Percentiles rank a stretch among this genome's conserved stretches.
phyloP scores from a whole-genome alignment of 2,113 vertebrate species.

The Gambusia holbrooki region DNA sequence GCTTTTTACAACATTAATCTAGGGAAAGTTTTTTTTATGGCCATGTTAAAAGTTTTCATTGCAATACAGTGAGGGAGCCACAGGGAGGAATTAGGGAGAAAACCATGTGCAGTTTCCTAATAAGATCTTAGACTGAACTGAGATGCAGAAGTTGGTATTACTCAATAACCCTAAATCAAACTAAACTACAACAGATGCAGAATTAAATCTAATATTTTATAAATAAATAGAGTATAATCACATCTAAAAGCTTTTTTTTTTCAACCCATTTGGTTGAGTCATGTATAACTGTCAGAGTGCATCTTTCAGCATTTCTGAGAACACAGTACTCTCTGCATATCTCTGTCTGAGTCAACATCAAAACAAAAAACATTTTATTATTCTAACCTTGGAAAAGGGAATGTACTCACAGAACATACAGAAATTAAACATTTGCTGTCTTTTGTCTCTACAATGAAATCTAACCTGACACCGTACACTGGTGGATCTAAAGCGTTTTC shows the following conservation, averaged over 20 bases:
- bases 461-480: background rate
- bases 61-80: background rate
- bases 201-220: background rate
- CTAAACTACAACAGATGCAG: too few relatives aligned
- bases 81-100: background rate
- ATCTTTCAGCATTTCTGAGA: background rate
- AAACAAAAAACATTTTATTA: background rate
- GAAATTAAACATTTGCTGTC: background rate
- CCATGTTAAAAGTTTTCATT: background rate
- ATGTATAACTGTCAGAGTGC: background rate
- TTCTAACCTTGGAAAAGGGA: background rate
- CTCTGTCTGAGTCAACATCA: too few relatives aligned
- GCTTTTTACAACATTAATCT: background rate
- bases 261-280: background rate
- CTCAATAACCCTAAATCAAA: too few relatives aligned
- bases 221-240: background rate
- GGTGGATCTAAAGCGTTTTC: slow-evolving; percentile 8
- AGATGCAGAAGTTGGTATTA: background rate
- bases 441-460: background rate
- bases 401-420: background rate
- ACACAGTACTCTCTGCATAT: background rate
- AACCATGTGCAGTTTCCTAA: background rate
- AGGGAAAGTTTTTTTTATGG: background rate
- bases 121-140: background rate
- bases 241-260: background rate